Evolutionary conservation across 2,888 invertebrate genomes (phyloP).

Genomic region (Drosophila ezoana): DNA sequence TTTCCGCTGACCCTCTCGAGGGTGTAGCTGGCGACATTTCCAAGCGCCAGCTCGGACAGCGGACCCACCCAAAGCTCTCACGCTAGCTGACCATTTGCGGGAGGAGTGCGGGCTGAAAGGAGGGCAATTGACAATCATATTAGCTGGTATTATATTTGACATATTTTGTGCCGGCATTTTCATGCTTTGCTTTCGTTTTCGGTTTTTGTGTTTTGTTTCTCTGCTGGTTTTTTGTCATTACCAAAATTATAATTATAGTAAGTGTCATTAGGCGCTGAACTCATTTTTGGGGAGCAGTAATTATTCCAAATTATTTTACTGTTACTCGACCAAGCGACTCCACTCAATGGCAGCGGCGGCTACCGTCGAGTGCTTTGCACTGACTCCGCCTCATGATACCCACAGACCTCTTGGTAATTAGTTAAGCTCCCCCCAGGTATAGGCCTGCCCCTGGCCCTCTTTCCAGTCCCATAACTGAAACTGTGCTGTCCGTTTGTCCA

Average conservation of each 20-base stretch:
- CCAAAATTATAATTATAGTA: constrained; percentile 78
- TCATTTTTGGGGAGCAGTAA: constrained; percentile 62
- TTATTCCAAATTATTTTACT: constrained; percentile 73
- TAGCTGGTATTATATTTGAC: constrained; percentile 73
- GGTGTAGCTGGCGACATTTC: constrained; percentile 20
- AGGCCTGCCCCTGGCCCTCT: not conserved
- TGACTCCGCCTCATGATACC: constrained; percentile 22
- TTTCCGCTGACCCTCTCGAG: constrained; percentile 36
- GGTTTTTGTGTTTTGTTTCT: constrained; percentile 29
- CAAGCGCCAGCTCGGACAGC: constrained; percentile 5
- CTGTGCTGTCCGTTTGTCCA: constrained; percentile 47
- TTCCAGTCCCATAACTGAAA: not conserved
- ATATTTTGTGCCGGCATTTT: constrained; percentile 67
- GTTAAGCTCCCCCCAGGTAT: constrained; percentile 27
- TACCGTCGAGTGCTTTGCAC: constrained; percentile 34
- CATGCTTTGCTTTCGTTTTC: constrained; percentile 50
- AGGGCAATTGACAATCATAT: constrained; percentile 72
- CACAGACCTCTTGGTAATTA: constrained; percentile 45
- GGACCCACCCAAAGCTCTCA: constrained; percentile 48
- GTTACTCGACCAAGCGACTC: constrained; percentile 44
- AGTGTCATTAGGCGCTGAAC: constrained; percentile 75
- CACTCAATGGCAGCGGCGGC: not conserved
- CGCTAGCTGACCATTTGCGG: constrained; percentile 61
- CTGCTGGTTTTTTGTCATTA: constrained; percentile 62
- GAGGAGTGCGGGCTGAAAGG: not conserved